Base-by-base conservation (phyloP, 1,140 invertebrate genomes). In the Ganaspis sp. region DNA sequence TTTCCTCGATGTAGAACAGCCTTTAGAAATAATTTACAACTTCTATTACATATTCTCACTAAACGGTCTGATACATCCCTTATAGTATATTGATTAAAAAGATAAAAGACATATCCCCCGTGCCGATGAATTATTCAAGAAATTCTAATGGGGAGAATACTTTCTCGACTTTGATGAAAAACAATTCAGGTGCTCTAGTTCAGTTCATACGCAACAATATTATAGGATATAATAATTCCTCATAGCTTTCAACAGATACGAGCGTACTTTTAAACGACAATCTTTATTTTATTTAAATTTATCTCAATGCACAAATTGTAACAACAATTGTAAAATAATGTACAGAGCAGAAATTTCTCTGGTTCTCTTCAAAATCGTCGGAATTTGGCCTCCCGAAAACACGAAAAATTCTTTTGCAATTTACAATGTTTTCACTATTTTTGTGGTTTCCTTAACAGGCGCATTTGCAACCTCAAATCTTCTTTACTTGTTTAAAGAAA, bases 271-370 rank as follows among this genome's bases (percentile, higher is more conserved):
- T n/a, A n/a, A n/a, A 38, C 9, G 37, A 38, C 4, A 38, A 38
- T 38, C 4, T 5, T 5, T 4, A 38, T 38, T 38, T 38, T 9
- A n/a, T n/a, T n/a, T n/a, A n/a, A n/a, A n/a, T n/a, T n/a, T n/a
- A n/a, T n/a, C n/a, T n/a, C n/a, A n/a, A n/a, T n/a, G n/a, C n/a
- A 49, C 17, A n/a, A 49, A 49, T 17, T 17, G 8, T 17, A 15
- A 2, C 1, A 40, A 40, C 4, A 40, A 40, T 40, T 15, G 17
- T 17, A 64, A 64, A 34, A 6, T 3, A 34, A 34, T 64, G 58
- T 64, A 64, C 15, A 64, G 21, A 64, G 26, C 58, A n/a, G 58
- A 64, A 15, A n/a, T 64, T 64, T 64, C 58, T 8, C 58, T 64
- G 3, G 8, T 12, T 34, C 23, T 64, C 1, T 64, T 64, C 4